These are phyloP conservation scores for Scaptodrosophila lebanonensis DNA, from an alignment of 1,140 invertebrate genomes.

Conservation along the genomic window DNA sequence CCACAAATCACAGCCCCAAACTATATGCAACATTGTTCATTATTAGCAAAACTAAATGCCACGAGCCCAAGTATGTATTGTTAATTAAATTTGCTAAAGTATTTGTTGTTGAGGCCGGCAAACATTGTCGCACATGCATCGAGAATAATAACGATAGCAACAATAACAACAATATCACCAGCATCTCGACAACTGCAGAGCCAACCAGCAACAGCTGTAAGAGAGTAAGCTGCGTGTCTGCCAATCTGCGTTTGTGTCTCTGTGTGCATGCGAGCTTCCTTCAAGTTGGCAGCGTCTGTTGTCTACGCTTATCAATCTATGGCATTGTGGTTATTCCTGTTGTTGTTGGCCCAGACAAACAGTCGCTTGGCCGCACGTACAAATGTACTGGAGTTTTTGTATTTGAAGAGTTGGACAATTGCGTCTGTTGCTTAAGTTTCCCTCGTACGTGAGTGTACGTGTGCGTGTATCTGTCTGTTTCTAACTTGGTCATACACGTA, in stretches of 20 bases:
- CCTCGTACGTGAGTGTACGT: background rate
- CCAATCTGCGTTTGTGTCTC: conserved; percentile 3
- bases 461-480: conserved; percentile 5
- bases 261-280: conserved; percentile 6
- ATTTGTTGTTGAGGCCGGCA: conserved; percentile 33
- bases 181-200: conserved; percentile 6
- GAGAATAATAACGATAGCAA: no score
- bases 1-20: conserved; percentile 22
- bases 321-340: conserved; percentile 38
- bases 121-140: conserved; percentile 33
- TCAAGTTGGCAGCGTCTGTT: conserved; percentile 33
- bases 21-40: conserved; percentile 38
- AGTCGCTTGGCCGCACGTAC: conserved; percentile 21
- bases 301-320: conserved; percentile 62
- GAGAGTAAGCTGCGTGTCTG: no score
- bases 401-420: conserved; percentile 48
- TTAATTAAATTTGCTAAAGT: conserved; percentile 65
- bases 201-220: conserved; percentile 10
- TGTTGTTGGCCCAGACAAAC: conserved; percentile 26
- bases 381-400: conserved; percentile 32
- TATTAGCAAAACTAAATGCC: conserved; percentile 31
- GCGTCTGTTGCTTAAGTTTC: conserved; percentile 38
- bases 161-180: background rate
- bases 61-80: conserved; percentile 42
- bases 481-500: conserved; percentile 30